Evolutionary conservation across 2,888 invertebrate species (phyloP), one percentile per base, ranked within the genome.

Genomic region (Blera fallax): DNA sequence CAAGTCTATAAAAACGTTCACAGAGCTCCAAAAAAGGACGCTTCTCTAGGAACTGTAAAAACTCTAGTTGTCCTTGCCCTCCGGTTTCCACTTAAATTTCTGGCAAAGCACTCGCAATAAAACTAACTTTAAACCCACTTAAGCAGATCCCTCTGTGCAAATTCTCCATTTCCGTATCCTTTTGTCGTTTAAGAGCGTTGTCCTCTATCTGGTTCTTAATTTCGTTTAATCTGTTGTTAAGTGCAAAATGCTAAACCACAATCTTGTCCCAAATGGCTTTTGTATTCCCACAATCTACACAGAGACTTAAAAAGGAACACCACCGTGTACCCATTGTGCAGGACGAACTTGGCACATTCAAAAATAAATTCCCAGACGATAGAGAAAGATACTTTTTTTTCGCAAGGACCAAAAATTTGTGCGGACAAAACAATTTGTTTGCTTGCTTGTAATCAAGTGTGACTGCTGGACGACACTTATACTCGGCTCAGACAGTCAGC

Each of bases 161-260:
- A 54, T 82, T 40, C 34, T 8, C 37, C 40, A 70, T 64, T 56
- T 32, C 21, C 43, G n/a, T 50, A 54, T 50, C 48, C 37, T 52
- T 11, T 29, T 18, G 45, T 74, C 64, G 58, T 43, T 18, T 40
- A 40, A n/a, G 76, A 67, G 54, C 81, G 62, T 72, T 77, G 72
- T 67, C 65, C 81, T 50, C 72, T 5, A 62, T 54, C 62, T 62
- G 60, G 37, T 45, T 62, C 62, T 65, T 85, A 85, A 85, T 81
- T 85, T 85, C 27, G 45, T 48, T 77, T 85, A 85, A 85, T 85
- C 85, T 85, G 64, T 67, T 81, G 72, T 85, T 81, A 85, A 81
- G 85, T 85, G 85, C 54, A 70, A 77, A 76, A 62, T 76, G 76
- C 60, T 48, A 77, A 60, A 81, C 84, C 70, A 60, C 76, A 60